Conservation (phyloP, 2,113 vertebrate genomes). For the Lamprologus callipterus region DNA sequence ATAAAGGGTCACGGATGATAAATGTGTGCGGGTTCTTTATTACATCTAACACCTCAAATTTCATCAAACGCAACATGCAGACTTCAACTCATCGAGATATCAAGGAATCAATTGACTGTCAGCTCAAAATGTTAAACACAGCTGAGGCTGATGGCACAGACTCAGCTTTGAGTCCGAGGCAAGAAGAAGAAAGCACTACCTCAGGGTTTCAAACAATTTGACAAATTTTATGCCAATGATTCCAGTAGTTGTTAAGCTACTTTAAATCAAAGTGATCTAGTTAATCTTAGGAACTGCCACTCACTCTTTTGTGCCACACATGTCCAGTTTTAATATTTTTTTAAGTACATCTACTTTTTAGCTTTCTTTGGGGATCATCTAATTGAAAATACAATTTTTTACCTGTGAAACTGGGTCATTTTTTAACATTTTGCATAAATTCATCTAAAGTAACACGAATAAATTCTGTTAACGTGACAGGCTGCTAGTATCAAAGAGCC, state of each 20-base stretch:
- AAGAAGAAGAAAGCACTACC: neutral
- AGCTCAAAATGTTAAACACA: neutral
- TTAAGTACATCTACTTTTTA: neutral
- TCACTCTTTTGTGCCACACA: neutral
- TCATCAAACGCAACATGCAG: neutral
- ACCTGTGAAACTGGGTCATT: neutral
- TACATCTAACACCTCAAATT: neutral
- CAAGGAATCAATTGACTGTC: neutral
- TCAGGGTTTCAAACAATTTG: neutral
- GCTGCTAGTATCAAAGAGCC: neutral
- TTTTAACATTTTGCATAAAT: neutral
- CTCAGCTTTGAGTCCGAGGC: neutral
- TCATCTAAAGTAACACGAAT: neutral
- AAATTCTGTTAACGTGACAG: neutral
- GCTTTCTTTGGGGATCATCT: neutral
- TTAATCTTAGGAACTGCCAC: neutral
- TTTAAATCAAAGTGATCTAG: neutral
- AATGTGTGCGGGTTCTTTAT: neutral
- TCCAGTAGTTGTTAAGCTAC: neutral
- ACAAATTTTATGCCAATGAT: neutral
- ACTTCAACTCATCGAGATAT: neutral
- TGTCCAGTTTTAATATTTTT: neutral
- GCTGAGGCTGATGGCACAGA: neutral
- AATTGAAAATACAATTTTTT: neutral
- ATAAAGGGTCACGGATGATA: neutral